A percentile compares a stretch with the other conserved stretches of the same genome.
These are phyloP conservation scores for Dipodomys ordii DNA, from an alignment of 2,113 vertebrate genomes.

Conservation along the genomic window DNA sequence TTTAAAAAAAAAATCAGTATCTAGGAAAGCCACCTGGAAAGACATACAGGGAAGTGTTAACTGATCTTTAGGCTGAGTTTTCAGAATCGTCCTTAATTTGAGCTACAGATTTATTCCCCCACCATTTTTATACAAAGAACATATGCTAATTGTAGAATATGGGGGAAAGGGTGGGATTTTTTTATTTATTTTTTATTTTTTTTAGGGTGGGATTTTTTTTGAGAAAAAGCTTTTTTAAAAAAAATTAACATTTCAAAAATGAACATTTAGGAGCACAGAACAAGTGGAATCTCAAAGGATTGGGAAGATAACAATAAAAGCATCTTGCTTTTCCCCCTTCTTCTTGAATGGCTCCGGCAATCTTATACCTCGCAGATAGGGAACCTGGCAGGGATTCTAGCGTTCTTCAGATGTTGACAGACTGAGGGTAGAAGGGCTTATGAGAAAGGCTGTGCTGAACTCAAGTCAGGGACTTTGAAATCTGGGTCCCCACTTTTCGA, in stretches of 20 bases:
- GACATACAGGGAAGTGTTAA: constrained; percentile 39
- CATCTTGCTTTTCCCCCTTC: background rate
- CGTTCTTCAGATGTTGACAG: constrained; percentile 16
- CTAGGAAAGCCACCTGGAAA: constrained; percentile 13
- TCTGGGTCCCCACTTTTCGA: background rate
- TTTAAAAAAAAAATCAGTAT: background rate
- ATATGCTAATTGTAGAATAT: constrained; percentile 71
- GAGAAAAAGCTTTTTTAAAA: too few species aligned
- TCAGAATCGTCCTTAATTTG: constrained; percentile 55
- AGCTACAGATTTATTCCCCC: background rate
- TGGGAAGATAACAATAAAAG: background rate
- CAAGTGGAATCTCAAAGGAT: constrained; percentile 1
- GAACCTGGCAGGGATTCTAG: background rate
- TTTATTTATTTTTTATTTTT: too few species aligned
- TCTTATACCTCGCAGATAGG: background rate
- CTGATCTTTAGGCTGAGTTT: constrained; percentile 58
- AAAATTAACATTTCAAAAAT: constrained; percentile 57
- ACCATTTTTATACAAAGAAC: constrained; percentile 63
- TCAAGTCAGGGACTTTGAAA: constrained; percentile 27
- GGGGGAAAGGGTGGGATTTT: constrained; percentile 6
- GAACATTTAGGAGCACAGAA: constrained; percentile 55
- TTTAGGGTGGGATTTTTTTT: too few species aligned
- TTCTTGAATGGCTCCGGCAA: background rate
- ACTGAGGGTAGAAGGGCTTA: background rate
- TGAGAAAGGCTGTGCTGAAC: background rate